Conservation (phyloP, 2,797 vertebrate species). For the Clarias platycephalus region DNA sequence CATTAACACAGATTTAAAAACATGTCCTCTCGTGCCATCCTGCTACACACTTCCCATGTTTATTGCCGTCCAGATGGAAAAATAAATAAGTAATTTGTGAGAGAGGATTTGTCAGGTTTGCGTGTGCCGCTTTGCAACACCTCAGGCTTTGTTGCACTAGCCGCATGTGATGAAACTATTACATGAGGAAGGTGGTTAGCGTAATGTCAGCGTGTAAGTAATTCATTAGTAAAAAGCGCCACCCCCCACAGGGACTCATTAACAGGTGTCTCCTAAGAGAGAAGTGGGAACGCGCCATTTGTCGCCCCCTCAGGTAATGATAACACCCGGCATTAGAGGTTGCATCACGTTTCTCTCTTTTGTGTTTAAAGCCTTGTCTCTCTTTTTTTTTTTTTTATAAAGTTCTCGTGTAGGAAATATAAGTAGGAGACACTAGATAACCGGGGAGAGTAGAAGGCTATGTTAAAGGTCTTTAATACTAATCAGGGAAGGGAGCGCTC, state of each 20-base stretch:
- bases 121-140: slow-evolving; percentile 12
- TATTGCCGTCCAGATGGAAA: not conserved
- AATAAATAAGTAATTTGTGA: no score
- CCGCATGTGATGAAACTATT: slow-evolving; percentile 71
- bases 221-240: slow-evolving; percentile 62
- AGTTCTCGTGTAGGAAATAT: no score
- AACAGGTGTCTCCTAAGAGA: slow-evolving; percentile 46
- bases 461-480: no score
- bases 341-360: slow-evolving; percentile 64
- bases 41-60: not conserved
- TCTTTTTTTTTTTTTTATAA: not conserved
- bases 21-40: not conserved
- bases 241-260: slow-evolving; percentile 69
- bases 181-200: slow-evolving; percentile 47
- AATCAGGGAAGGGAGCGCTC: no score
- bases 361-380: no score
- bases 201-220: slow-evolving; percentile 41
- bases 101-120: not conserved
- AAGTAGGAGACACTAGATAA: no score
- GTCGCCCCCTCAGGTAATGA: slow-evolving; percentile 54
- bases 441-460: no score
- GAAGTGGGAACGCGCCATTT: slow-evolving; percentile 17
- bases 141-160: slow-evolving; percentile 37
- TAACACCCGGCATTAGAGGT: slow-evolving; percentile 53
- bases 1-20: not conserved